Evolutionary conservation across 2,113 vertebrate species (phyloP).

Genomic region (Macquaria ambigua): DNA sequence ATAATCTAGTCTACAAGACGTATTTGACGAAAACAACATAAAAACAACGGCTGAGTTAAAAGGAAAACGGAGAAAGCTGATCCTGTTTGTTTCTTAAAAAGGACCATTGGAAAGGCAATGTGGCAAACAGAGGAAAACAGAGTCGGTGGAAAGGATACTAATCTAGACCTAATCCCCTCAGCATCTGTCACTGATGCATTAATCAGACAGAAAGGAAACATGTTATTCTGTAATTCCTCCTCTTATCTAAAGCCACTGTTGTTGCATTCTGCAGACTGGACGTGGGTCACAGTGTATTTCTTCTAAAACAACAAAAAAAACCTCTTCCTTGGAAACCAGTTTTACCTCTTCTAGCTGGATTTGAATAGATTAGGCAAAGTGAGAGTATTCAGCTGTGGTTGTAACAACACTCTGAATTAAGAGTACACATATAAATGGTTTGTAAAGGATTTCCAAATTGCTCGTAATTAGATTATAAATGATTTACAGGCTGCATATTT

Average conservation of each 20-base stretch:
- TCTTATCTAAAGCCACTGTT: conserved; percentile 74
- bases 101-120: conserved; percentile 70
- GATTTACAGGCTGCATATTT: conserved; percentile 62
- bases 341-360: not conserved
- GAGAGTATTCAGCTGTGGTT: not conserved
- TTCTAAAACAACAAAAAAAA: conserved; percentile 29
- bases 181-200: conserved; percentile 85
- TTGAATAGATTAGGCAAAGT: conserved; percentile 3
- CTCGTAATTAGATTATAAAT: conserved; percentile 68
- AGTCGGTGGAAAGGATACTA: conserved; percentile 83
- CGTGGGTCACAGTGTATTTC: conserved; percentile 40
- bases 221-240: conserved; percentile 81
- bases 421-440: conserved; percentile 43
- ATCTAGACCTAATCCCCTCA: conserved; percentile 83
- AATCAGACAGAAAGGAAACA: conserved; percentile 85
- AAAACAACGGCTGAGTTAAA: conserved; percentile 39
- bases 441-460: conserved; percentile 51
- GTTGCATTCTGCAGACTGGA: conserved; percentile 66
- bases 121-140: conserved; percentile 76
- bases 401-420: conserved; percentile 27
- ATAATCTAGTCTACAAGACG: conserved; percentile 11
- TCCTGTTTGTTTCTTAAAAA: conserved; percentile 77
- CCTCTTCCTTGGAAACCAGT: not conserved
- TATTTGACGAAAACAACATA: conserved; percentile 32
- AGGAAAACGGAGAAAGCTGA: conserved; percentile 59